Percentiles rank a stretch among this genome's conserved stretches.
Evolutionary conservation across 2,888 invertebrate genomes (phyloP).

Genomic region (Tuberolachnus salignus): DNA sequence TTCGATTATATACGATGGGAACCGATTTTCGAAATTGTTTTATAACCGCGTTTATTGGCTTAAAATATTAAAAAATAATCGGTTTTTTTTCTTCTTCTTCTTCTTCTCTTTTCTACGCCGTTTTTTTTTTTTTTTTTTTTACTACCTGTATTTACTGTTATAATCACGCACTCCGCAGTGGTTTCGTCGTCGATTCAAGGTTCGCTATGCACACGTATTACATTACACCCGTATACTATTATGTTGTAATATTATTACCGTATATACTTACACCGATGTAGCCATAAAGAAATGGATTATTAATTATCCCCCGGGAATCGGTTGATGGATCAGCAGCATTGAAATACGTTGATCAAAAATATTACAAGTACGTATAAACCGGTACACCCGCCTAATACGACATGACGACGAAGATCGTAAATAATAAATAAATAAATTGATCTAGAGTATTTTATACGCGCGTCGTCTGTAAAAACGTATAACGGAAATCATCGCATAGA

Average conservation of each 20-base stretch:
- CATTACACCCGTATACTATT: too few species aligned
- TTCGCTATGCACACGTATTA: not conserved
- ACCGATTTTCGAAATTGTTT: not conserved
- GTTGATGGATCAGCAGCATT: slow-evolving; percentile 20
- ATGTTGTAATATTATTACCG: too few species aligned
- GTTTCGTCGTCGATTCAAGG: not conserved
- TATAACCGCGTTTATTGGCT: slow-evolving; percentile 26
- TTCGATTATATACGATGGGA: not conserved
- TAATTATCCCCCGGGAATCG: slow-evolving; percentile 17
- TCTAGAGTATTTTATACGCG: not conserved
- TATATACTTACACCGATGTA: too few species aligned
- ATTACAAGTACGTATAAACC: too few species aligned
- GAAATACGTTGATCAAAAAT: slow-evolving; percentile 5
- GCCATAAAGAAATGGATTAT: slow-evolving; percentile 31
- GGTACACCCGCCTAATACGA: not conserved
- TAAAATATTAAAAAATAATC: slow-evolving; percentile 1
- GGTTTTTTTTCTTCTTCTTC: not conserved
- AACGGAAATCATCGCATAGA: not conserved
- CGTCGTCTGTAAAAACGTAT: too few species aligned
- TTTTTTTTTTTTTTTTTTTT: not conserved
- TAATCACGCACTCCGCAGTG: slow-evolving; percentile 14
- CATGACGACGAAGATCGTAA: slow-evolving; percentile 19
- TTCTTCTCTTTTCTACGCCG: not conserved
- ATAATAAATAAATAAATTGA: slow-evolving; percentile 39
- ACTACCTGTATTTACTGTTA: not conserved